Evolutionary conservation across 2,888 invertebrate species (phyloP), one percentile per base, ranked within the genome.

Genomic region (Geotrupes spiniger): DNA sequence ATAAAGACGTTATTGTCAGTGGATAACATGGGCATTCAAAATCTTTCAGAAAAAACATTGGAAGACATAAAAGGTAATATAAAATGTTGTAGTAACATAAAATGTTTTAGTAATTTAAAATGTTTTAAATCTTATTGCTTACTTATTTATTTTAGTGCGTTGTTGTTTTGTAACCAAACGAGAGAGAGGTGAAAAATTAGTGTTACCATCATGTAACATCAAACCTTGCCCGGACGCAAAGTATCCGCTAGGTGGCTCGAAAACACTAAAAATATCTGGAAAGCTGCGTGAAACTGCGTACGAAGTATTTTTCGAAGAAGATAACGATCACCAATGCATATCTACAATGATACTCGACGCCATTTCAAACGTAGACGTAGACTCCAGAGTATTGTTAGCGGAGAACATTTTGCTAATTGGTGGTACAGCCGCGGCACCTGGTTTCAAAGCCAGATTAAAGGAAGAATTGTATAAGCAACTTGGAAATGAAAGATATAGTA

Each of bases 361-460:
- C 42, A 82, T 95, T 49, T 64, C 86, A 36, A 81, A 87, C 81
- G 88, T 92, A 59, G 89, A 93, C 0, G 77, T 92, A 15, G 95
- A 97, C 76, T 81, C 85, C 51, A 80, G 95, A 9, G 79, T 80
- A 44, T 76, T 78, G 39, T 76, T 98, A 29, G 86, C 92, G 0
- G 86, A 85, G 68, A 93, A 91, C 73, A 82, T 97, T 57, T 76
- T 97, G 45, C 74, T 97, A 12, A 82, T 88, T 45, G 98, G 97
- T 26, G 98, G 98, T 8, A 86, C 88, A 1, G 78, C 87, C 0
- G 86, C 88, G 81, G 75, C 89, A 55, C 85, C 86, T 44, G 97
- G 97, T 0, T 85, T 98, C 61, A 79, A 83, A 63, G 80, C 88
- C 14, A 81, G 97, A 43, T 76, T 98, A 1, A 81, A 84, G 56